A percentile compares a stretch with the other conserved stretches of the same genome.
Conservation (phyloP, 2,113 vertebrate genomes). For the Oophaga pumilio region DNA sequence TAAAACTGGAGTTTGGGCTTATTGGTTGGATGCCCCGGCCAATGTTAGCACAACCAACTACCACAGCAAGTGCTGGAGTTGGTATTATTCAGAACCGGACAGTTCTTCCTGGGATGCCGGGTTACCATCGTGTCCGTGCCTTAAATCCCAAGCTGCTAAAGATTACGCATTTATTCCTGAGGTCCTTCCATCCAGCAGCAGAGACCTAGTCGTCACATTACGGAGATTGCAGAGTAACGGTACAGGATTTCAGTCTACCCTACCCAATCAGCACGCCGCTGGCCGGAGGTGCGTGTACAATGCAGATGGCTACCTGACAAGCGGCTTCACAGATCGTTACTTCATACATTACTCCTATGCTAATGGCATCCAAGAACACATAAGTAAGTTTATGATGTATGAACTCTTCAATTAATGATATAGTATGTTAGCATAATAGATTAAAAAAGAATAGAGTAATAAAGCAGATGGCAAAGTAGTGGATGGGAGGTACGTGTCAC, state of each 20-base stretch:
- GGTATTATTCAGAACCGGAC: constrained; percentile 72
- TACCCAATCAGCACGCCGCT: constrained; percentile 70
- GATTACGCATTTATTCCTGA: constrained; percentile 72
- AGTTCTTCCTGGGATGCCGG: constrained; percentile 67
- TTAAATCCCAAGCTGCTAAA: constrained; percentile 69
- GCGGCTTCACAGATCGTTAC: constrained; percentile 76
- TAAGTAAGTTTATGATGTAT: constrained; percentile 66
- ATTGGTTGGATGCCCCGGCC: constrained; percentile 65
- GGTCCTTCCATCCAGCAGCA: constrained; percentile 56
- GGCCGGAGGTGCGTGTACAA: constrained; percentile 78
- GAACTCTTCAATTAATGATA: too few species aligned
- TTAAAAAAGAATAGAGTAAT: too few species aligned
- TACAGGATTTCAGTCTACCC: constrained; percentile 70
- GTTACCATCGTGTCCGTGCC: constrained; percentile 74
- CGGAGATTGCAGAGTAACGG: constrained; percentile 64
- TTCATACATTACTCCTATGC: constrained; percentile 59
- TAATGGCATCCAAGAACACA: constrained; percentile 68
- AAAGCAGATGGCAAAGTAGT: too few species aligned
- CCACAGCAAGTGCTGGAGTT: constrained; percentile 68
- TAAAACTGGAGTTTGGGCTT: constrained; percentile 71
- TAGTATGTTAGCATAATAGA: too few species aligned
- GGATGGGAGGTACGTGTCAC: too few species aligned
- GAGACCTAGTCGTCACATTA: constrained; percentile 60
- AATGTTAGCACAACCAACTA: constrained; percentile 59
- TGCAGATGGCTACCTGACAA: constrained; percentile 72